Percentiles rank a stretch among this genome's conserved stretches.
phyloP scores from a whole-genome alignment of 2,797 vertebrate genomes.

The Aselliscus stoliczkanus region DNA sequence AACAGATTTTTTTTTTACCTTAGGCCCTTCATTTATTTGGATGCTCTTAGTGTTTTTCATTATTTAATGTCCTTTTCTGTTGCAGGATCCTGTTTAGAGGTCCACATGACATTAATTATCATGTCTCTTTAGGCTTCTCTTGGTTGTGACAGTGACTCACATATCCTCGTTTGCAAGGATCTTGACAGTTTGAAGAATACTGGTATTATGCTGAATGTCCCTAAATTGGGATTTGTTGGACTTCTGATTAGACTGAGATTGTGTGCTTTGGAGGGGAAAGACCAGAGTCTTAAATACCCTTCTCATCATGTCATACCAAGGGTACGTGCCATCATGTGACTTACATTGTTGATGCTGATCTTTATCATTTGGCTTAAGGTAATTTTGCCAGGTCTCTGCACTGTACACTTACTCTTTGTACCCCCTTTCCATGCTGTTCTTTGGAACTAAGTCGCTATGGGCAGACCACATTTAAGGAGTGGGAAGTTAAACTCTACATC shows the following conservation, averaged over 20 bases:
- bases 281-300: neutral
- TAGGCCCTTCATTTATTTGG: neutral
- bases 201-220: neutral
- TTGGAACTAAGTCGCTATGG: neutral
- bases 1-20: neutral
- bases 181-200: neutral
- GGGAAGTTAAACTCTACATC: neutral
- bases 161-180: neutral
- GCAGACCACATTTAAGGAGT: neutral
- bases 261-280: too few species aligned
- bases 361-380: neutral
- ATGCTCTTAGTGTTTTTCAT: too few species aligned
- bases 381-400: neutral
- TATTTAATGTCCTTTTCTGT: neutral
- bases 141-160: neutral
- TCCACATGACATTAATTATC: neutral
- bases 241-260: neutral
- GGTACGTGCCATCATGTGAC: fast-evolving
- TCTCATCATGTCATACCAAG: neutral
- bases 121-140: neutral
- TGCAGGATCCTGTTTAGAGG: neutral
- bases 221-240: too few species aligned
- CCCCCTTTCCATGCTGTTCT: neutral
- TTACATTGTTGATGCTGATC: neutral
- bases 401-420: neutral